A percentile compares a stretch with the other conserved stretches of the same genome.
Conservation (phyloP, 2,797 vertebrate genomes). For the Pitangus sulphuratus region DNA sequence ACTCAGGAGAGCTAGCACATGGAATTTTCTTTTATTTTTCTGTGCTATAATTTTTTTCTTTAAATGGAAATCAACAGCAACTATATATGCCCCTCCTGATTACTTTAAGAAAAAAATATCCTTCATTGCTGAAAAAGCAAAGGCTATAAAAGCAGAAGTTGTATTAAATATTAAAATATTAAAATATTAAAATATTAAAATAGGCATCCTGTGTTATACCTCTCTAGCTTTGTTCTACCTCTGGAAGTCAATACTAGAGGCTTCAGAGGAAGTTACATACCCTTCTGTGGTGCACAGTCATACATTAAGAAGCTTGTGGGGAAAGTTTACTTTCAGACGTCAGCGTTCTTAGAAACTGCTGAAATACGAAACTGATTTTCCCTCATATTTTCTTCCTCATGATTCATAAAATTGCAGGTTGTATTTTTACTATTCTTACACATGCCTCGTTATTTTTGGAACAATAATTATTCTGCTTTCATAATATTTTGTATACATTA, state of each 20-base stretch:
- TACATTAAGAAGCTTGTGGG: neutral
- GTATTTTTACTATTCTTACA: neutral
- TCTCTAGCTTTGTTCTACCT: neutral
- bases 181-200: neutral
- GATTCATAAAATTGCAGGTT: neutral
- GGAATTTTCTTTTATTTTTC: neutral
- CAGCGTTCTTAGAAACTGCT: neutral
- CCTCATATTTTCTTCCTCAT: neutral
- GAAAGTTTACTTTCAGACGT: neutral
- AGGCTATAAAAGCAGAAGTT: neutral
- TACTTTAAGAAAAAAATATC: neutral
- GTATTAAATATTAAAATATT: neutral
- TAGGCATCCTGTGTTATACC: neutral
- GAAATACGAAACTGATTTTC: neutral
- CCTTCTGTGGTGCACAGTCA: neutral
- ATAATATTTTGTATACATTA: neutral
- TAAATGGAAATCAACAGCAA: neutral
- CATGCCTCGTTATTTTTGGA: neutral
- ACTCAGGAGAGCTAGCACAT: neutral
- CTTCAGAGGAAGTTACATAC: neutral
- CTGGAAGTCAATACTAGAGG: neutral
- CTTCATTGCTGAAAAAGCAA: neutral
- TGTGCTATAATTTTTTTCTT: neutral
- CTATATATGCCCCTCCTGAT: neutral
- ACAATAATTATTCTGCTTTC: neutral